Conservation (phyloP, 2,113 vertebrate species). For the Heterocephalus glaber region DNA sequence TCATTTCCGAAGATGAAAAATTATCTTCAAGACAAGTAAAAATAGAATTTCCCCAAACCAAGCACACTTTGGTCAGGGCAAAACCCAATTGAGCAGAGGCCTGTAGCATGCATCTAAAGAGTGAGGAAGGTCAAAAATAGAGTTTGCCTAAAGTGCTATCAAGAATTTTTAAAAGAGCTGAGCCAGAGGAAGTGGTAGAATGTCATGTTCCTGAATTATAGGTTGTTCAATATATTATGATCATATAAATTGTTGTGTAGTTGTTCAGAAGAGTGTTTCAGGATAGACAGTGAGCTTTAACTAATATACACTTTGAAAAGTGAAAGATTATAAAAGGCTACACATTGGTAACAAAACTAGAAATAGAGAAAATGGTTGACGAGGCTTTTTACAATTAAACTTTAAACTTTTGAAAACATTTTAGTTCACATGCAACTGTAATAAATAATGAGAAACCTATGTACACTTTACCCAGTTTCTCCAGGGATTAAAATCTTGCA, state of each 20-base stretch:
- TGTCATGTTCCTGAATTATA: slow-evolving; percentile 83
- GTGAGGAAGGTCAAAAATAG: slow-evolving; percentile 39
- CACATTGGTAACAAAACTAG: not conserved
- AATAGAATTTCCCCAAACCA: slow-evolving; percentile 69
- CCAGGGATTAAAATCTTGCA: not conserved
- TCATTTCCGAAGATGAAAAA: slow-evolving; percentile 84
- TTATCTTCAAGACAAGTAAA: slow-evolving; percentile 73
- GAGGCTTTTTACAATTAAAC: not conserved
- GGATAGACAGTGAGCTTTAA: slow-evolving; percentile 78
- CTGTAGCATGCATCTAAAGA: slow-evolving; percentile 5
- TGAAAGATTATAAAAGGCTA: not conserved
- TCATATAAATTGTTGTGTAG: slow-evolving; percentile 85
- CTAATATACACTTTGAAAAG: not conserved
- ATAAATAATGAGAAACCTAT: not conserved
- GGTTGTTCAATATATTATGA: slow-evolving; percentile 83
- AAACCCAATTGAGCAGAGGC: not conserved
- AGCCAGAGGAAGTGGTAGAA: slow-evolving; percentile 83
- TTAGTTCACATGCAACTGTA: not conserved
- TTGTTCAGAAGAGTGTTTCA: slow-evolving; percentile 83
- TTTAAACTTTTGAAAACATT: slow-evolving; percentile 22
- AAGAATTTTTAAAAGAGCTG: slow-evolving; percentile 84
- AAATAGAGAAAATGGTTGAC: not conserved
- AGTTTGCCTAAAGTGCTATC: slow-evolving; percentile 85
- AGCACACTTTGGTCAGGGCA: slow-evolving; percentile 56
- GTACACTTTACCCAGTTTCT: not conserved